A percentile compares a stretch with the other conserved stretches of the same genome.
phyloP scores from a whole-genome alignment of 2,797 vertebrate species.

The Phylloscopus collybita region DNA sequence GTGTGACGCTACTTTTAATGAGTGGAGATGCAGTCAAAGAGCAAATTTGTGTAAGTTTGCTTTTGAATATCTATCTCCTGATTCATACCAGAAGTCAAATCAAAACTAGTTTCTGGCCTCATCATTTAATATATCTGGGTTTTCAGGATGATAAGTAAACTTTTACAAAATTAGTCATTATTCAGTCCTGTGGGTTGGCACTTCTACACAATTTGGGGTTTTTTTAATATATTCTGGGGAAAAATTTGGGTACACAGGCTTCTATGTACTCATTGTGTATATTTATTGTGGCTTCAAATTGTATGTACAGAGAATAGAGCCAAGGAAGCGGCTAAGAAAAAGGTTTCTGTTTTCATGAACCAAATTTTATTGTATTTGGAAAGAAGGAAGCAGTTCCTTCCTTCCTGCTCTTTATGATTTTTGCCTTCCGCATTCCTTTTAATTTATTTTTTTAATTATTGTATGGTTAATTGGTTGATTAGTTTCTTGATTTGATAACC shows the following conservation, averaged over 20 bases:
- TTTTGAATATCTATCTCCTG: not conserved
- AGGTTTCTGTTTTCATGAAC: not conserved
- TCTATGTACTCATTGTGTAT: not conserved
- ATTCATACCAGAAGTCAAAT: not conserved
- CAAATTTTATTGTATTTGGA: not conserved
- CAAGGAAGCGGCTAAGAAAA: not conserved
- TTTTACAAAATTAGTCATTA: not conserved
- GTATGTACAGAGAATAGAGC: not conserved
- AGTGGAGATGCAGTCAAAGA: not conserved
- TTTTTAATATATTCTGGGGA: not conserved
- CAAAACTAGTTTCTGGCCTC: not conserved
- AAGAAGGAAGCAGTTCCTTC: not conserved
- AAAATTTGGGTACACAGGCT: not conserved
- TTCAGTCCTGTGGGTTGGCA: not conserved
- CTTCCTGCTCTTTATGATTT: not conserved
- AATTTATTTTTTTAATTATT: not conserved
- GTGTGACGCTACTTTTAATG: not conserved
- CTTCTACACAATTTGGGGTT: accelerated
- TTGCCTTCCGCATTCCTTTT: not conserved
- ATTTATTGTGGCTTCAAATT: not conserved
- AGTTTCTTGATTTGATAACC: not conserved
- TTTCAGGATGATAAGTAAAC: not conserved
- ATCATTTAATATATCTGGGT: not conserved
- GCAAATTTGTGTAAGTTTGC: not conserved
- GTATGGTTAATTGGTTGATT: not conserved